These are phyloP conservation scores for Phanerotoma sp. DNA, from an alignment of 2,888 invertebrate genomes.

Conservation along the genomic window DNA sequence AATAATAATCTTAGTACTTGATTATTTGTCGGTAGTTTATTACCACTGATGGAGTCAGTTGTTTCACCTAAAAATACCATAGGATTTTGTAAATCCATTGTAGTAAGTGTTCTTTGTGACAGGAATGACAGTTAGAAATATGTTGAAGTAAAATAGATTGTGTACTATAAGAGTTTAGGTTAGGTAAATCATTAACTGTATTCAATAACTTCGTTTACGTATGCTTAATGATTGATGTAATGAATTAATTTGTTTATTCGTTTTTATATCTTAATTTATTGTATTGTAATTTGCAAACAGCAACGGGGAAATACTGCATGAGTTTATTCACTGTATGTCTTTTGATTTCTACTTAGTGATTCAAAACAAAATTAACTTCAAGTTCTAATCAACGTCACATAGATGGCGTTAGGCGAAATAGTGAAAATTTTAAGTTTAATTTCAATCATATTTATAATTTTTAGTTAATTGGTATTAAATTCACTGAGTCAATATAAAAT, in stretches of 20 bases:
- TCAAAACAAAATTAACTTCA: not conserved
- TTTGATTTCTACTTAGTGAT: not conserved
- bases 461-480: not conserved
- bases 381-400: not conserved
- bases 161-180: too few species aligned
- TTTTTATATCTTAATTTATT: too few species aligned
- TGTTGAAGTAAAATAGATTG: too few species aligned
- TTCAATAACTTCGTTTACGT: too few species aligned
- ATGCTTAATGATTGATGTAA: too few species aligned
- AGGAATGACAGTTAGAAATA: too few species aligned
- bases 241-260: not conserved
- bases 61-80: not conserved
- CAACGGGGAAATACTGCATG: not conserved
- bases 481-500: not conserved
- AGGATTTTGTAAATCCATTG: not conserved
- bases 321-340: not conserved
- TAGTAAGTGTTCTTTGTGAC: too few species aligned
- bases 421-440: not conserved
- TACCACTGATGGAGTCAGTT: not conserved
- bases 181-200: too few species aligned
- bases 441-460: not conserved
- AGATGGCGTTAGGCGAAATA: not conserved
- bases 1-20: slow-evolving; percentile 10
- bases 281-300: not conserved
- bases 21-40: slow-evolving; percentile 10